Base-by-base conservation (phyloP, 2,797 vertebrate species). In the Oryzias sinensis region DNA sequence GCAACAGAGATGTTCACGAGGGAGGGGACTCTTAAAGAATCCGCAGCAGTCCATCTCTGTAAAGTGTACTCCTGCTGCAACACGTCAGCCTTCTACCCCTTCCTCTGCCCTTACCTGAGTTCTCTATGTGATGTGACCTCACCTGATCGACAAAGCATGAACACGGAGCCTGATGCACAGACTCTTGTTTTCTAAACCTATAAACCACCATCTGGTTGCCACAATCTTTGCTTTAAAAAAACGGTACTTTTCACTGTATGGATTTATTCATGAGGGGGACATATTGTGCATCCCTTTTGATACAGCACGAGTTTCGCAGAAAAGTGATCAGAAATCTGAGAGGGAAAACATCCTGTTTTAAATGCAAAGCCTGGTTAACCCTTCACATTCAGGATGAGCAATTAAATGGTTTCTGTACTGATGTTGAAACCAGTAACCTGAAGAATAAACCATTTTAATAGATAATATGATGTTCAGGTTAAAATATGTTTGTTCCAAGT, bases 71-170 rank as follows among this genome's bases (percentile, higher is more conserved):
- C 49, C 6, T 22, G 46, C 57, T 53, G 55, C 42, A 40, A 57
- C 15, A 13, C 62, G 53, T 60, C 57, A 42, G 55, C 48, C 59
- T 62, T 62, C 54, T 49, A 54, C 72, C 73, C 25, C 46, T 5
- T 58, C 59, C 56, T 48, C 48, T 52, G 56, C 45, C 69, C 59
- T 68, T 64, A 77, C 72, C 60, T 65, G 52, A 70, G 64, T 49
- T 57, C 59, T 83, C 65, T 75, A 45, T 75, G 78, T 84, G 73
- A 70, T 52, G 68, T 83, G 79, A 80, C 70, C 62, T 80, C 77
- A 80, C 79, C 77, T 81, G 58, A 78, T 52, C 59, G 54, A 68
- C 65, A 70, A 74, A 78, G 85, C 83, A 87, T 84, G 84, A 85
- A 54, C 72, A 61, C 74, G 65, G 80, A 61, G 17, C 65, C 5